Base-by-base conservation (phyloP, 2,888 invertebrate species). In the Leptopilina drosophilae region DNA sequence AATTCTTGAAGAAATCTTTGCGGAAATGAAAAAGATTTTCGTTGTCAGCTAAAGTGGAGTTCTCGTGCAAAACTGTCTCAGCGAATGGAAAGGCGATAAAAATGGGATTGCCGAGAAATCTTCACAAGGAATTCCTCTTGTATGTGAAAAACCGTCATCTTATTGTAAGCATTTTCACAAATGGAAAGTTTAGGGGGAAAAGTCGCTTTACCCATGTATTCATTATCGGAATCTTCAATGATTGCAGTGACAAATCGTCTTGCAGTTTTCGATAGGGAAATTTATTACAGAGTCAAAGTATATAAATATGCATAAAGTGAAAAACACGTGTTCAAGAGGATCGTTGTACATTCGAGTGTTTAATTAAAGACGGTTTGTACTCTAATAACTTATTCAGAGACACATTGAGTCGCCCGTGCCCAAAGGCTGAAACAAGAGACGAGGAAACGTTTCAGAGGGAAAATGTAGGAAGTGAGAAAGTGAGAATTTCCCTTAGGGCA, bases 361-460 rank as follows among this genome's bases (percentile, higher is more conserved):
- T 83, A 83, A 82, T 83, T 81, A 81, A 78, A 80, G 78, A 81
- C 79, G 59, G 56, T 33, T 49, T 49, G 49, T 46, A 26, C n/a
- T 9, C 49, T 67, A 73, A 82, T 80, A 83, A 82, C 79, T 79
- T 82, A 82, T 80, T 80, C 79, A 82, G 62, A 53, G 53, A 69
- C 69, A 69, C 69, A 69, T 69, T 20, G 69, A 53, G 69, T 69
- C 26, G 69, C 49, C 20, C 20, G 20, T 20, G 20, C 20, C 49
- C 69, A 49, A 42, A 33, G 69, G 56, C 64, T 76, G 59, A 46
- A 69, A 69, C 69, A 53, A 8, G 53, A 69, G 53, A 69, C 14
- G 69, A 53, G 53, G 14, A 26, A 69, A 69, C 26, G 14, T 33
- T 69, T 26, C 49, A 69, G 26, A 53, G 49, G 26, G 49, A 49